Percentiles rank a stretch among this genome's conserved stretches.
Evolutionary conservation across 2,113 vertebrate species (phyloP).

Genomic region (Himantopus leucocephalus): DNA sequence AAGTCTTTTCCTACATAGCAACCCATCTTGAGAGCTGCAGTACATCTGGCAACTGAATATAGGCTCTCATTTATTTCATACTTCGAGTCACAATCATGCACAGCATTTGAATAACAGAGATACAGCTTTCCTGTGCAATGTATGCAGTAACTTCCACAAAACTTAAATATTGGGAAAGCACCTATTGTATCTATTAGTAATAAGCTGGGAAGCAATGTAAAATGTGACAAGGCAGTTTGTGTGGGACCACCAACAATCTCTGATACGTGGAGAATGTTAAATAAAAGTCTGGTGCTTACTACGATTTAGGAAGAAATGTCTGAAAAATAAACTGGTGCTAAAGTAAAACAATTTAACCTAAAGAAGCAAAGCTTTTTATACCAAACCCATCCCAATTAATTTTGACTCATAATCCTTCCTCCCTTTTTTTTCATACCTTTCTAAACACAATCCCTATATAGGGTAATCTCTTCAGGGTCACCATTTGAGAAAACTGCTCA

Average conservation of each 20-base stretch:
- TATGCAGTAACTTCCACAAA: not conserved
- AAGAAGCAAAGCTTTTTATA: not conserved
- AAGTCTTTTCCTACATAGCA: not conserved
- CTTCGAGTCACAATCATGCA: not conserved
- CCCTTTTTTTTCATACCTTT: not conserved
- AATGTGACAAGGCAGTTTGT: not conserved
- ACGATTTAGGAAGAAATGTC: not conserved
- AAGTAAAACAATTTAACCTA: not conserved
- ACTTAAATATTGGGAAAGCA: not conserved
- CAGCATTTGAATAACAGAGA: not conserved
- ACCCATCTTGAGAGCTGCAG: not conserved
- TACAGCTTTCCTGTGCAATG: not conserved
- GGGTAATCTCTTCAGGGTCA: not conserved
- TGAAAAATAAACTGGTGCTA: not conserved
- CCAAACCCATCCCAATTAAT: not conserved
- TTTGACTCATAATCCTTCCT: not conserved
- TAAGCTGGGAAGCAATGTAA: not conserved
- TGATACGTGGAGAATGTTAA: rapidly evolving
- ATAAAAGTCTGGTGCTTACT: not conserved
- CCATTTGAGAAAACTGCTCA: not conserved
- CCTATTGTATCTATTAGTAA: not conserved
- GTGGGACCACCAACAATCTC: not conserved
- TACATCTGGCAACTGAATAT: not conserved
- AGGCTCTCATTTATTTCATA: not conserved
- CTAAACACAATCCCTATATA: not conserved